phyloP scores from a whole-genome alignment of 2,888 invertebrate species.

The Drosophila algonquin region DNA sequence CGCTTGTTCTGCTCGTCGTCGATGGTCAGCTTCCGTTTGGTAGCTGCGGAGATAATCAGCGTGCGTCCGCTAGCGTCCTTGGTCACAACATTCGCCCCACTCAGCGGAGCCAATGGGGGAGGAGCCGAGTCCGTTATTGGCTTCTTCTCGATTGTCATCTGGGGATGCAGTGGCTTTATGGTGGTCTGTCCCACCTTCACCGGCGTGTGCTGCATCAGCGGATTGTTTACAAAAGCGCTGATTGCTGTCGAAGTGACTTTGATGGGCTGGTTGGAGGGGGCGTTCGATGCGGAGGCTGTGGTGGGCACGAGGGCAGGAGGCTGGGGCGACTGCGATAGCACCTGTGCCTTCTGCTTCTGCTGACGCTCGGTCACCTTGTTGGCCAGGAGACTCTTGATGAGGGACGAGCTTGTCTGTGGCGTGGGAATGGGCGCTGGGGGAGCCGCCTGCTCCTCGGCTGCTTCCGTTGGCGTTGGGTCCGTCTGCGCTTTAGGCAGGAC shows the following conservation, averaged over 20 bases:
- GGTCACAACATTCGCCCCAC: conserved; percentile 81
- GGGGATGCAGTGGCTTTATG: conserved; percentile 82
- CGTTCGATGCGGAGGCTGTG: conserved; percentile 80
- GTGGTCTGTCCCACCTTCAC: conserved; percentile 84
- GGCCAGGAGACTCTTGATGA: conserved; percentile 96
- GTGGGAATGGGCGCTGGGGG: conserved; percentile 22
- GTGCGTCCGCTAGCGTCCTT: conserved; percentile 85
- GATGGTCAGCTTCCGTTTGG: conserved; percentile 66
- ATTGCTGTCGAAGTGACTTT: conserved; percentile 82
- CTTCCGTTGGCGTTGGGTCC: conserved; percentile 17
- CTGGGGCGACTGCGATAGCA: conserved; percentile 83
- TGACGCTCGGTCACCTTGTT: conserved; percentile 93
- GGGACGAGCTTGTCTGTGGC: conserved; percentile 86
- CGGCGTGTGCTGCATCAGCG: conserved; percentile 82
- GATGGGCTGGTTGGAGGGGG: conserved; percentile 67
- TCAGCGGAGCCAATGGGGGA: conserved; percentile 83
- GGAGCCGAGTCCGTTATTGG: conserved; percentile 77
- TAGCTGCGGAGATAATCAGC: conserved; percentile 34
- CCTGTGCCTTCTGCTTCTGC: conserved; percentile 86
- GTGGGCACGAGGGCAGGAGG: conserved; percentile 80
- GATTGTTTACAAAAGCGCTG: conserved; percentile 82
- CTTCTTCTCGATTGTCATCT: conserved; percentile 80
- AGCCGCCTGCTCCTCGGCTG: conserved; percentile 6
- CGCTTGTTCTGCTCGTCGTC: conserved; percentile 83
- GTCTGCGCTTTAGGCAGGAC: conserved; percentile 20